Conservation (phyloP, 2,888 invertebrate genomes). For the Drosophila barbarae region DNA sequence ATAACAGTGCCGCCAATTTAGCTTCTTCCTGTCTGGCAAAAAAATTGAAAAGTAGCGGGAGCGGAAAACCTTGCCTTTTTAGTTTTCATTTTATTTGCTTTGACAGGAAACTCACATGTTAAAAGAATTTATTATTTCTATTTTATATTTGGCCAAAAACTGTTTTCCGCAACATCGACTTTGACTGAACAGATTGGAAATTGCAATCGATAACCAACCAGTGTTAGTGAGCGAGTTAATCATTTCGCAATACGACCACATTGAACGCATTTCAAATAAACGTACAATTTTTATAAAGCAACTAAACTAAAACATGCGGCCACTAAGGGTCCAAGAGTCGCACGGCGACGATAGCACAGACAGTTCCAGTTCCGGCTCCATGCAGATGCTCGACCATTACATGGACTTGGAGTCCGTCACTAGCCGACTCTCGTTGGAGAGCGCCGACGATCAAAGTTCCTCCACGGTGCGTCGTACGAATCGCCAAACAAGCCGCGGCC, state of each 20-base stretch:
- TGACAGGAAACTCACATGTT: not conserved
- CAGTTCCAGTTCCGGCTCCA: slow-evolving; percentile 29
- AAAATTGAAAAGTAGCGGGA: too few species aligned
- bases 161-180: not conserved
- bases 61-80: not conserved
- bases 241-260: not conserved
- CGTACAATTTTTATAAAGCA: not conserved
- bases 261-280: not conserved
- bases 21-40: not conserved
- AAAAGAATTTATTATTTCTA: too few species aligned
- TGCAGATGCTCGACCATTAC: slow-evolving; percentile 35
- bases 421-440: slow-evolving; percentile 25
- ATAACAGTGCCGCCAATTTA: not conserved
- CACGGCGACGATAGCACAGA: not conserved
- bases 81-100: not conserved
- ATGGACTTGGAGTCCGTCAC: slow-evolving; percentile 51
- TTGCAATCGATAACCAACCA: not conserved
- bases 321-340: not conserved
- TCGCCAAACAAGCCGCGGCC: not conserved
- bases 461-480: slow-evolving; percentile 47
- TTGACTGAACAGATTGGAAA: not conserved
- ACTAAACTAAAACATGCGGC: not conserved
- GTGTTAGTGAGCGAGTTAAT: not conserved
- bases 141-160: not conserved
- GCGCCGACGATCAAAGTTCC: slow-evolving; percentile 14